phyloP scores from a whole-genome alignment of 2,113 vertebrate species.

The Arvicanthis niloticus region DNA sequence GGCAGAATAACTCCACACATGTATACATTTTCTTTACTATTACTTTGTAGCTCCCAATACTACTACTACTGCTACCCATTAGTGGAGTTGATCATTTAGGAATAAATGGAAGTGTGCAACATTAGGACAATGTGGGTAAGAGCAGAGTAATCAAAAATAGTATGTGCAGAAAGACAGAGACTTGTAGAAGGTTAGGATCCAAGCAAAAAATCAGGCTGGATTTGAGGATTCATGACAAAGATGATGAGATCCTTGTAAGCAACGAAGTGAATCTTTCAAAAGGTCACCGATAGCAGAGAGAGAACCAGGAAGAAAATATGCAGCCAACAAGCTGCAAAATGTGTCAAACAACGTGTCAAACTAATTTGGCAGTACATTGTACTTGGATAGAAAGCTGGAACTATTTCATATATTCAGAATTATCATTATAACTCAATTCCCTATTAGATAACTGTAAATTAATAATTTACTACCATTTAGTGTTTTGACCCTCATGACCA shows the following conservation, averaged over 20 bases:
- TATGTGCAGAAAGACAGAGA: neutral
- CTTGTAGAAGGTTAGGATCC: neutral
- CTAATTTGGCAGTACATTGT: neutral
- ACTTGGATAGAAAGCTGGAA: neutral
- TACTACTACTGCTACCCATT: neutral
- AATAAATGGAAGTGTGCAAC: neutral
- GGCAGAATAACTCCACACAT: neutral
- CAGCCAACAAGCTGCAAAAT: neutral
- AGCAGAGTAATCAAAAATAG: neutral
- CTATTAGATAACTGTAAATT: conserved; percentile 31
- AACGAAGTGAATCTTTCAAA: neutral
- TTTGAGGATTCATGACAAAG: neutral
- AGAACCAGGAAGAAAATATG: neutral
- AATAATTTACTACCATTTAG: neutral
- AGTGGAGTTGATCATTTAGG: neutral
- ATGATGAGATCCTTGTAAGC: neutral
- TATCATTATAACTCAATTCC: neutral
- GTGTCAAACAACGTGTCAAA: neutral
- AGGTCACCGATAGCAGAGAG: neutral
- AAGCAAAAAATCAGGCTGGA: neutral
- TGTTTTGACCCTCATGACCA: neutral
- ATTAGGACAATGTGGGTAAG: neutral
- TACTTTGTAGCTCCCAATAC: neutral
- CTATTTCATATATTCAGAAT: conserved; percentile 42
- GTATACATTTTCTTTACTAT: neutral